Conservation (phyloP, 2,888 invertebrate species). For the Nysson spinosus region DNA sequence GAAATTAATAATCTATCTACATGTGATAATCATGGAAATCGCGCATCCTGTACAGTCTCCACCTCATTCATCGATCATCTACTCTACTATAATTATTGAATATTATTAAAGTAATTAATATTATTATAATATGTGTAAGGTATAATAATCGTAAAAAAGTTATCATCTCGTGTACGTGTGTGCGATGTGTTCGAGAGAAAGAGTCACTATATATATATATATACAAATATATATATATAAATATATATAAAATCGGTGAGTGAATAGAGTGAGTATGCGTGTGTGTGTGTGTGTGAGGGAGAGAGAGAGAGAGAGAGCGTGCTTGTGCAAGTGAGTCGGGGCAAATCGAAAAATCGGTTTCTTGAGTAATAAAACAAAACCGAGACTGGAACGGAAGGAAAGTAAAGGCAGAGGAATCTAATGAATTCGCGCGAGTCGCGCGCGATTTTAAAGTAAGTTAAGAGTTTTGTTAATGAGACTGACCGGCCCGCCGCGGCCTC, state of each 20-base stretch:
- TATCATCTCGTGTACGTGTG: conserved; percentile 65
- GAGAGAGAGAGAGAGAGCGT: conserved; percentile 42
- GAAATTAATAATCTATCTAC: conserved; percentile 83
- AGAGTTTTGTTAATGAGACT: conserved; percentile 74
- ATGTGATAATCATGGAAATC: conserved; percentile 81
- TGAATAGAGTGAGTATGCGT: too few relatives aligned
- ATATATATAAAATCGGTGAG: too few relatives aligned
- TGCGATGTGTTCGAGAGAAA: too few relatives aligned
- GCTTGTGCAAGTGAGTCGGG: conserved; percentile 68
- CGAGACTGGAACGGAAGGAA: background rate
- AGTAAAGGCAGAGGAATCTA: background rate
- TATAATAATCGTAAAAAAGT: conserved; percentile 64
- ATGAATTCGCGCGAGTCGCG: conserved; percentile 13
- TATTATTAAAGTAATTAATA: conserved; percentile 71
- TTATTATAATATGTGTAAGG: conserved; percentile 73
- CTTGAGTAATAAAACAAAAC: conserved; percentile 9
- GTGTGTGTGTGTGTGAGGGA: conserved; percentile 32
- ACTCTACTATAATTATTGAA: conserved; percentile 79
- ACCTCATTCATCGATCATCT: conserved; percentile 84
- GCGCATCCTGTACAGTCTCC: conserved; percentile 81
- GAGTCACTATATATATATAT: too few relatives aligned
- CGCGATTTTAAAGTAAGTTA: conserved; percentile 49
- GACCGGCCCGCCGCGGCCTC: conserved; percentile 71
- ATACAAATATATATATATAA: too few relatives aligned
- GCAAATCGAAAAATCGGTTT: conserved; percentile 67